Evolutionary conservation across 1,140 invertebrate species (phyloP).

Genomic region (Trichogramma pretiosum): DNA sequence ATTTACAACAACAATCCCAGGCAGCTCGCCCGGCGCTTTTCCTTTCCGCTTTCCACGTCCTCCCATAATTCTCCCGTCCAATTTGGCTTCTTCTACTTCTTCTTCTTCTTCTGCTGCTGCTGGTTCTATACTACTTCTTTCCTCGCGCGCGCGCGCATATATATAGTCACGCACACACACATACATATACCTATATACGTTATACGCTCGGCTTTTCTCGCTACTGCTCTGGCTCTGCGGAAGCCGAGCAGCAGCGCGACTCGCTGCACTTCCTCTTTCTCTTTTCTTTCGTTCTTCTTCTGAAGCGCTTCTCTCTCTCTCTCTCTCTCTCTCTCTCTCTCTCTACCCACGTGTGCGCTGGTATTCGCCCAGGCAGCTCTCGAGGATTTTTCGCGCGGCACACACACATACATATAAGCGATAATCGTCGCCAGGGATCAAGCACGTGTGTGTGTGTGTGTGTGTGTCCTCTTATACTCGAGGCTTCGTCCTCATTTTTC

Average conservation of each 20-base stretch:
- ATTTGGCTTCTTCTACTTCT: conserved; percentile 1
- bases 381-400: no score
- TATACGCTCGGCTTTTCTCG: not conserved
- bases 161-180: not conserved
- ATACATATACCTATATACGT: no score
- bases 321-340: conserved; percentile 4
- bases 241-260: no score
- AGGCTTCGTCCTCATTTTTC: no score
- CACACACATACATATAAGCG: no score
- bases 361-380: no score
- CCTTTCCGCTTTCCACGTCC: not conserved
- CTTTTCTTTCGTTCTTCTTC: not conserved
- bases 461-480: no score
- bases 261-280: conserved; percentile 8
- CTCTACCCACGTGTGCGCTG: no score
- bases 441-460: no score
- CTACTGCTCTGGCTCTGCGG: no score
- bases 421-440: no score
- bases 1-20: conserved; percentile 13
- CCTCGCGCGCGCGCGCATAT: not conserved
- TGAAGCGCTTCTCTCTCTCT: conserved; percentile 2
- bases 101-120: not conserved
- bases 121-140: not conserved
- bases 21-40: not conserved
- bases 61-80: conserved; percentile 6